phyloP scores from a whole-genome alignment of 2,113 vertebrate species.

The Nannobrachium achirus region DNA sequence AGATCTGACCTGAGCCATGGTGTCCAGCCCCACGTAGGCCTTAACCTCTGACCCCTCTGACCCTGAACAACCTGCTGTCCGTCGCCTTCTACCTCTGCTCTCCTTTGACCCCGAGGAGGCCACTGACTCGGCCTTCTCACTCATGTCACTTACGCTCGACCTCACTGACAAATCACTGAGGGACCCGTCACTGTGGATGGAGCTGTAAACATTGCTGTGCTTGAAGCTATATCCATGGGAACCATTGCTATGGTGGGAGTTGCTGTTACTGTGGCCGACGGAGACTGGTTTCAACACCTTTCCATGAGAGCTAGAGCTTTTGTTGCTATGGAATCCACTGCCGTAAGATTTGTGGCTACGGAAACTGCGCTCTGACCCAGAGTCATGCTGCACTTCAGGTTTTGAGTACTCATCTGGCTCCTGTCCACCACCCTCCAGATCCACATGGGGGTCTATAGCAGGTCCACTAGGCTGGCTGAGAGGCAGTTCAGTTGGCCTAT shows the following conservation, averaged over 20 bases:
- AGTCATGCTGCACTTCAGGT: slow-evolving; percentile 31
- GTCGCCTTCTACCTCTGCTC: slow-evolving; percentile 14
- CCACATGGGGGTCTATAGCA: background rate
- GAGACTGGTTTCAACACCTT: slow-evolving; percentile 10
- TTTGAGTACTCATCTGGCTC: slow-evolving; percentile 32
- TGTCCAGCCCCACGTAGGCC: slow-evolving; percentile 14
- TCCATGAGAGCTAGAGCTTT: slow-evolving; percentile 20
- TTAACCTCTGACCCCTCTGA: slow-evolving; percentile 40
- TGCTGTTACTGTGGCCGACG: background rate
- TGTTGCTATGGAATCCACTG: slow-evolving; percentile 27
- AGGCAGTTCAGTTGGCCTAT: slow-evolving; percentile 11
- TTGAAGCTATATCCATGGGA: slow-evolving; percentile 50
- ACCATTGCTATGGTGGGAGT: slow-evolving; percentile 29
- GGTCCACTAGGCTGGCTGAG: slow-evolving; percentile 12
- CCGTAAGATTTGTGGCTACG: slow-evolving; percentile 47
- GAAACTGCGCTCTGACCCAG: slow-evolving; percentile 53
- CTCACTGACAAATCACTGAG: slow-evolving; percentile 24
- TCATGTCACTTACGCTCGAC: slow-evolving; percentile 57
- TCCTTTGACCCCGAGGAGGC: slow-evolving; percentile 32
- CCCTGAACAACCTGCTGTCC: slow-evolving; percentile 24
- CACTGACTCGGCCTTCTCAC: slow-evolving; percentile 52
- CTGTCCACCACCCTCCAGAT: slow-evolving; percentile 18
- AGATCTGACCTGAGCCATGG: slow-evolving; percentile 42
- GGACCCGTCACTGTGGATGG: slow-evolving; percentile 31
- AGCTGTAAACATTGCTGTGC: slow-evolving; percentile 29